These are phyloP conservation scores for Haliclona indistincta DNA, from an alignment of 37 sponge, comb jelly and placozoan species.

Conservation along the genomic window DNA sequence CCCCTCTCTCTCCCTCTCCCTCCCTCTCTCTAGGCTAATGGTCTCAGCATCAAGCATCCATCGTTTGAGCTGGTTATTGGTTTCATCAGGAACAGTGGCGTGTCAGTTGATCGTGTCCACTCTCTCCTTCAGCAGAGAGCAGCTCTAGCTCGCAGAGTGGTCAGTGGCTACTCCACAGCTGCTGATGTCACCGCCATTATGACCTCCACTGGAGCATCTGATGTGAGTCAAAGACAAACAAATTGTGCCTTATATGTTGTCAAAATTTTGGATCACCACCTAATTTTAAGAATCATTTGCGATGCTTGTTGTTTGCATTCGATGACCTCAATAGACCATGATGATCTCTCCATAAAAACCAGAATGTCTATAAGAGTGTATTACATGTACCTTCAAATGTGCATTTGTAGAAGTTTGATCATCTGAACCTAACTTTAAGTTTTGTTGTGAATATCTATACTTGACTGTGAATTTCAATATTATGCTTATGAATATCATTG, in stretches of 20 bases:
- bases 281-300: neutral
- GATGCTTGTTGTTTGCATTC: too few relatives aligned
- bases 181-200: slow-evolving; percentile 35
- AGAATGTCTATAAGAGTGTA: too few relatives aligned
- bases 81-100: slow-evolving; percentile 60
- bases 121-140: slow-evolving; percentile 54
- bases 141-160: slow-evolving; percentile 40
- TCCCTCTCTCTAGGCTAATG: too few relatives aligned
- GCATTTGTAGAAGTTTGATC: too few relatives aligned
- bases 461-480: too few relatives aligned
- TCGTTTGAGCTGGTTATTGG: slow-evolving; percentile 76
- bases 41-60: slow-evolving; percentile 51
- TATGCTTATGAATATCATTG: too few relatives aligned
- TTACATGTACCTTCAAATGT: too few relatives aligned
- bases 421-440: too few relatives aligned
- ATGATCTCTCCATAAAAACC: too few relatives aligned
- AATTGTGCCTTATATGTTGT: neutral
- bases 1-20: too few relatives aligned
- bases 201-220: slow-evolving; percentile 7
- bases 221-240: slow-evolving; percentile 57
- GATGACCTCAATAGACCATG: too few relatives aligned
- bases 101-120: slow-evolving; percentile 61
- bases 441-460: too few relatives aligned
- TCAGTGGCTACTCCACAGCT: slow-evolving; percentile 26
- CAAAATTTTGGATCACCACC: neutral